phyloP scores from a whole-genome alignment of 2,888 invertebrate genomes.

The Bugula neritina region DNA sequence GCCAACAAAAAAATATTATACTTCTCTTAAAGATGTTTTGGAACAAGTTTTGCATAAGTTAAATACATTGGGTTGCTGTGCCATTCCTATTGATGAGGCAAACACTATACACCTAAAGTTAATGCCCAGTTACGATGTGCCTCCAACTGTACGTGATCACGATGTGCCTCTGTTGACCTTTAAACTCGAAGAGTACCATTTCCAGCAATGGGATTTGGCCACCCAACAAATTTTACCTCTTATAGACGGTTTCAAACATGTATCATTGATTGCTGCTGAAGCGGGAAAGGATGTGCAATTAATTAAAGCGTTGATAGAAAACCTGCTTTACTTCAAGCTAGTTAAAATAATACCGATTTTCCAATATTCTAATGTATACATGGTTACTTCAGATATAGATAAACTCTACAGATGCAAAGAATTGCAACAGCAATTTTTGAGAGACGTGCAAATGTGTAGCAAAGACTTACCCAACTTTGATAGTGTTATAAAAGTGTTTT shows the following conservation, averaged over 20 bases:
- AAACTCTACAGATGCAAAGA: conserved; percentile 63
- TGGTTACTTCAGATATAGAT: conserved; percentile 68
- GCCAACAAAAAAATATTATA: background rate
- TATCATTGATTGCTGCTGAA: conserved; percentile 78
- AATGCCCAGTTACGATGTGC: conserved; percentile 72
- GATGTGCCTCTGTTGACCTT: conserved; percentile 81
- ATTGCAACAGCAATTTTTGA: conserved; percentile 68
- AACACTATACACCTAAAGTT: conserved; percentile 85
- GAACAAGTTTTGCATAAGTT: conserved; percentile 73
- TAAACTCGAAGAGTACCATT: conserved; percentile 56
- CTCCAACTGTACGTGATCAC: conserved; percentile 74
- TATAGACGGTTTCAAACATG: conserved; percentile 87
- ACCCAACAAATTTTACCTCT: conserved; percentile 83
- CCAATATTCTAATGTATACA: conserved; percentile 80
- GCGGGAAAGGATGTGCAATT: conserved; percentile 87
- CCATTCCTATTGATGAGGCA: conserved; percentile 65
- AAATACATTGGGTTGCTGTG: conserved; percentile 72
- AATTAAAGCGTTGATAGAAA: conserved; percentile 89
- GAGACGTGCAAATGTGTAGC: conserved; percentile 67
- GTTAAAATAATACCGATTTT: conserved; percentile 31
- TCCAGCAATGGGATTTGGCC: conserved; percentile 80
- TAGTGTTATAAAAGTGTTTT: conserved; percentile 5
- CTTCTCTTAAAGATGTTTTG: conserved; percentile 65
- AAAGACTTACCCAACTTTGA: conserved; percentile 36
- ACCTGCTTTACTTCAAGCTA: conserved; percentile 64